Conservation (phyloP, 2,113 vertebrate species). For the Corythornis vintsioides region DNA sequence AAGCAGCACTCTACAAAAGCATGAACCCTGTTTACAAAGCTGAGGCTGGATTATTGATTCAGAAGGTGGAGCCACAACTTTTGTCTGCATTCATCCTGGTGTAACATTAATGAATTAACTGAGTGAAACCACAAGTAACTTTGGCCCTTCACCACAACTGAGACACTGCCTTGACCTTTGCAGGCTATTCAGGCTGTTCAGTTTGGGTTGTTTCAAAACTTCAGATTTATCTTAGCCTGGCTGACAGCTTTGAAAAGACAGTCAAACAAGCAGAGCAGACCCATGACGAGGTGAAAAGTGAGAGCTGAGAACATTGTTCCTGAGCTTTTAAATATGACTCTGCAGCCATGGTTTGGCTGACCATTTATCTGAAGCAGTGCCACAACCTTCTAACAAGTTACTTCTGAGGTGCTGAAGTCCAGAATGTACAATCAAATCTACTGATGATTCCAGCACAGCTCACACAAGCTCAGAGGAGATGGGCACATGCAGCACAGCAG, state of each 20-base stretch:
- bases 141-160: not conserved
- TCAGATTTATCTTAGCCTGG: conserved; percentile 12
- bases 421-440: not conserved
- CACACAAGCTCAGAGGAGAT: not conserved
- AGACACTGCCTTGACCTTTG: conserved; percentile 31
- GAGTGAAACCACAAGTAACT: not conserved
- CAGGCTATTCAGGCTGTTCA: not conserved
- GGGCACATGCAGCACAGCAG: not conserved
- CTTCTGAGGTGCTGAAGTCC: not conserved
- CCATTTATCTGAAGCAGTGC: not conserved
- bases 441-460: not conserved
- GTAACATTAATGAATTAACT: not conserved
- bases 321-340: conserved; percentile 66
- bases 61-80: not conserved
- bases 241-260: conserved; percentile 57
- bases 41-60: not conserved
- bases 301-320: conserved; percentile 44
- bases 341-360: conserved; percentile 28
- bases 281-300: not conserved
- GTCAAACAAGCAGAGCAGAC: conserved; percentile 30
- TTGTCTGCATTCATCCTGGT: not conserved
- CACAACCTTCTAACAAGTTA: not conserved
- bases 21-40: not conserved
- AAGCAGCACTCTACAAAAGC: not conserved
- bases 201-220: not conserved